phyloP scores from a whole-genome alignment of 92 coral and sea anemone species.

The Virgularia gustaviana region DNA sequence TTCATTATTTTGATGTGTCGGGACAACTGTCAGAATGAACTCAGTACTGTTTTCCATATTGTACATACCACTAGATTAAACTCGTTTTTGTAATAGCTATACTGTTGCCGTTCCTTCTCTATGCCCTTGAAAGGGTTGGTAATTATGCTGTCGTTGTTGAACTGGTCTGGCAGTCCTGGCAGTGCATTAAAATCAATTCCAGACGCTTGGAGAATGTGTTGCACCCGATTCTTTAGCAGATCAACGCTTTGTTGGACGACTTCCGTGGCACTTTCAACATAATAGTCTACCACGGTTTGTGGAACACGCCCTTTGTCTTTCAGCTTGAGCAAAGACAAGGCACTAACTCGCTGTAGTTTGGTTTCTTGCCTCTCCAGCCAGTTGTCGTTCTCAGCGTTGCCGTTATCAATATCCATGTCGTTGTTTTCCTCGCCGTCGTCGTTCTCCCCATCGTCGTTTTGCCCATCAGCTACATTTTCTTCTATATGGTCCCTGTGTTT shows the following conservation, averaged over 20 bases:
- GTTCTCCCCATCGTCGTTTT: background rate
- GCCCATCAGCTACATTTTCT: background rate
- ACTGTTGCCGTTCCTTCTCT: conserved; percentile 32
- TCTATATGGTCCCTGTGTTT: conserved; percentile 33
- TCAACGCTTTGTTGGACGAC: conserved; percentile 39
- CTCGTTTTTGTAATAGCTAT: conserved; percentile 33
- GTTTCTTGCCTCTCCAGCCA: conserved; percentile 22
- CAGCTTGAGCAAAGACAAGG: conserved; percentile 47
- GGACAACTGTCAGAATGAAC: no score
- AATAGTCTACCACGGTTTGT: conserved; percentile 53
- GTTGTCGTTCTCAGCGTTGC: background rate
- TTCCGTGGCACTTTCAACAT: conserved; percentile 47
- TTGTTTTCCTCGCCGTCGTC: background rate
- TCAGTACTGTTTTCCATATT: no score
- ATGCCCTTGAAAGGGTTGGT: conserved; percentile 24
- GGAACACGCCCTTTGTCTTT: conserved; percentile 63
- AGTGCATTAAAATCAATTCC: conserved; percentile 47
- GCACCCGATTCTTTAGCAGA: conserved; percentile 40
- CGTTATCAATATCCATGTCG: background rate
- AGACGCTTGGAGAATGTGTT: conserved; percentile 27
- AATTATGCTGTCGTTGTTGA: conserved; percentile 14
- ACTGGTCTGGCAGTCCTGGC: conserved; percentile 13
- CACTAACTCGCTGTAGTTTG: conserved; percentile 29
- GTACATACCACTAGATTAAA: conserved; percentile 34
- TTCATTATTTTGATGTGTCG: no score